Percentiles rank a stretch among this genome's conserved stretches.
These are phyloP conservation scores for Julus scandinavius DNA, from an alignment of 2,888 invertebrate species.

Conservation along the genomic window DNA sequence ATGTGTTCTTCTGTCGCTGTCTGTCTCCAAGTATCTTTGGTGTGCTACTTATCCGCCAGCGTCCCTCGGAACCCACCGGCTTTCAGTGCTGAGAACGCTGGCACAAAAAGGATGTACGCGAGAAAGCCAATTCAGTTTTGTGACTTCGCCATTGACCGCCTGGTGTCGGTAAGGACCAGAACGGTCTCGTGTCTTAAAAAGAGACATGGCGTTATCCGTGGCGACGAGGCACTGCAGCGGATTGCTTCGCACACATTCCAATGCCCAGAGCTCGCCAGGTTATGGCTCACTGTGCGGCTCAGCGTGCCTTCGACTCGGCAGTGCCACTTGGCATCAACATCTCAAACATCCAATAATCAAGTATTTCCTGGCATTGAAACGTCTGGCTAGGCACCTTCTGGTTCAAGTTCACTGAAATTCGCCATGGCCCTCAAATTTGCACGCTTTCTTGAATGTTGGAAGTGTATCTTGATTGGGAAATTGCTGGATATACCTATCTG, in stretches of 20 bases:
- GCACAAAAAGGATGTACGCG: no score
- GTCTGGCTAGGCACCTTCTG: background rate
- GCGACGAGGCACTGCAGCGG: background rate
- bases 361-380: background rate
- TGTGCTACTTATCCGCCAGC: background rate
- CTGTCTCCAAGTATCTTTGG: constrained; percentile 12
- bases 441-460: no score
- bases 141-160: no score
- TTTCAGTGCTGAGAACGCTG: no score
- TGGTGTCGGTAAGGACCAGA: background rate
- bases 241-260: constrained; percentile 29
- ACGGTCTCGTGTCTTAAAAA: background rate
- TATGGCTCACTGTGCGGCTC: background rate
- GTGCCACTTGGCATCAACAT: background rate
- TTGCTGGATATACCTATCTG: no score
- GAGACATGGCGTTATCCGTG: no score
- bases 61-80: background rate
- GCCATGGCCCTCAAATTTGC: no score
- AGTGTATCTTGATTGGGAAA: no score
- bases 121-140: no score
- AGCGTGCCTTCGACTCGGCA: background rate
- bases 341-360: background rate
- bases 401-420: no score
- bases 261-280: background rate
- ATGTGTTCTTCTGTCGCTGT: constrained; percentile 31